Conservation (phyloP, 2,113 vertebrate species). For the Eolophus roseicapilla region DNA sequence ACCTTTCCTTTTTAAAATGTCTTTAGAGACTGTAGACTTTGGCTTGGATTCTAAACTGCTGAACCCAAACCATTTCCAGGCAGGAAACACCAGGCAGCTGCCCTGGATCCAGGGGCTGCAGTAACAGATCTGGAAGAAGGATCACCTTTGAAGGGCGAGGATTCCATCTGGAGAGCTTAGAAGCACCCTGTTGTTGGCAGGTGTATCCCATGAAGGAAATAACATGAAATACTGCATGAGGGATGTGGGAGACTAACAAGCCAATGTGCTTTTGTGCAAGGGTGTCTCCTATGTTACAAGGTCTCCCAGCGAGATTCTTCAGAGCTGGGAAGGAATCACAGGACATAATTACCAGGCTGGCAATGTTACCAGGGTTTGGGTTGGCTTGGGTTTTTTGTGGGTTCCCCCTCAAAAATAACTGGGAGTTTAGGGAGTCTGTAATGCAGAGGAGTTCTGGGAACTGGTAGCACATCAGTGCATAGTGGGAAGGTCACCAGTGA, state of each 20-base stretch:
- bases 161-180: background rate
- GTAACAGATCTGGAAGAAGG: background rate
- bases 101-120: background rate
- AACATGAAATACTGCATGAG: background rate
- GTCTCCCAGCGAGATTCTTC: background rate
- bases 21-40: background rate
- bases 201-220: background rate
- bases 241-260: background rate
- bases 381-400: background rate
- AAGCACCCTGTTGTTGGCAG: fast-evolving
- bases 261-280: background rate
- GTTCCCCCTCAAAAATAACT: no score
- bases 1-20: background rate
- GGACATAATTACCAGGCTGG: background rate
- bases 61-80: background rate
- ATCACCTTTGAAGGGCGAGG: background rate
- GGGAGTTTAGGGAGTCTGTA: background rate
- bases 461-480: background rate
- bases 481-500: background rate
- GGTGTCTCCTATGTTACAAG: fast-evolving
- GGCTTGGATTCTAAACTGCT: background rate
- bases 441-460: background rate
- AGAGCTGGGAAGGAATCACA: background rate
- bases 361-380: background rate
- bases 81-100: background rate